Evolutionary conservation across 2,113 vertebrate genomes (phyloP).

Genomic region (Erythrolamprus reginae): DNA sequence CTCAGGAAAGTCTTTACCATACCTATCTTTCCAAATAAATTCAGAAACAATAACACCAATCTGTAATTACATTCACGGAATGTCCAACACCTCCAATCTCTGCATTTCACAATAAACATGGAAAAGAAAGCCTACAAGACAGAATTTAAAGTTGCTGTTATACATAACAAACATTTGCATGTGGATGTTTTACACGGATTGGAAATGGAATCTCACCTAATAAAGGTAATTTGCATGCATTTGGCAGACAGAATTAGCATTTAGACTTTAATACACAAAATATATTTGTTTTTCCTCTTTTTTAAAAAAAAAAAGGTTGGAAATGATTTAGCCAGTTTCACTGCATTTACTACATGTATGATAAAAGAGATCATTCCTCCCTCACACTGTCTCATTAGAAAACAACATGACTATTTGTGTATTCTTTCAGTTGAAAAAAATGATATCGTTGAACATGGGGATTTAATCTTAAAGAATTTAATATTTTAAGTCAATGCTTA

Average conservation of each 20-base stretch:
- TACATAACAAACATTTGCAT: not conserved
- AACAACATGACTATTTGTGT: not conserved
- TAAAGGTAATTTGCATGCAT: not conserved
- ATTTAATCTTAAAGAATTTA: not conserved
- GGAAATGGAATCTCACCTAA: not conserved
- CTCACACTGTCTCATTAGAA: not conserved
- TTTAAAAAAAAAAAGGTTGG: not conserved
- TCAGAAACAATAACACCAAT: not conserved
- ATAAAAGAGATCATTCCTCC: not conserved
- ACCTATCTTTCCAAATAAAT: not conserved
- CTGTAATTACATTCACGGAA: not conserved
- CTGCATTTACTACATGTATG: not conserved
- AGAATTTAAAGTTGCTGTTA: not conserved
- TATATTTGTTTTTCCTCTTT: not conserved
- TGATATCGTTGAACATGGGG: not conserved
- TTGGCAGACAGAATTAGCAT: too few species aligned
- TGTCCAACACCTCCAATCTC: not conserved
- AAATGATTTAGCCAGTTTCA: not conserved
- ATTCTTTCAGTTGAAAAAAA: not conserved
- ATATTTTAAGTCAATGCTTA: not conserved
- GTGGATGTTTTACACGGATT: not conserved
- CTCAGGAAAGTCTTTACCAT: not conserved
- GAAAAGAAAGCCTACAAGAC: not conserved
- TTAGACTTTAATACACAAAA: too few species aligned
- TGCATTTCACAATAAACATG: not conserved